Evolutionary conservation across 2,888 invertebrate genomes (phyloP), one percentile per base, ranked within the genome.

Genomic region (Lordiphosa andalusiaca): DNA sequence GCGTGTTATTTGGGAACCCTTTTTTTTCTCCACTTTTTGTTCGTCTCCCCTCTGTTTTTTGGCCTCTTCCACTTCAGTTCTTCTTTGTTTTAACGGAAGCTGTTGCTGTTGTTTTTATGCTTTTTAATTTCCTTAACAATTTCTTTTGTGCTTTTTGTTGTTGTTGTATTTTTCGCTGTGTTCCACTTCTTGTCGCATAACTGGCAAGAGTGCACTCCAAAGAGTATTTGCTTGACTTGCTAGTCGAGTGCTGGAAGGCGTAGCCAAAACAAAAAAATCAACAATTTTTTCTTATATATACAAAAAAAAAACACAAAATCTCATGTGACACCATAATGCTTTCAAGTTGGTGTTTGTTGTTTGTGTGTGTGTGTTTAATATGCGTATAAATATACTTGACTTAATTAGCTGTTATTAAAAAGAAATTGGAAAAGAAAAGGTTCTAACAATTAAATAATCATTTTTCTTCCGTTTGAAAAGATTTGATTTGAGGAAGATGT

Each of bases 91-190:
- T 84, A 83, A 77, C 85, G 84, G 82, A 81, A 84, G 82, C 84
- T 84, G 82, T 66, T 70, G 73, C 68, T 76, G 74, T 84, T 78
- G 73, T 80, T 85, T 78, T 85, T 75, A 84, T 85, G 83, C 83
- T 84, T 82, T 82, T 80, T 80, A 82, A 81, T 81, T 84, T 84
- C 82, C 73, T 85, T 76, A 81, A 69, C 81, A 66, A 76, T 85
- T 80, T 82, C 77, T 72, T 64, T 74, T 83, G 77, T 84, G 83
- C 74, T 76, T 81, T 80, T 83, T n/a, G n/a, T n/a, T n/a, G n/a
- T n/a, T n/a, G n/a, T n/a, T n/a, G n/a, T n/a, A n/a, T n/a, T 69
- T 62, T 67, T 64, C 47, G 68, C 53, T 62, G 59, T 67, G 61
- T 65, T 67, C 37, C 62, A 53, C 50, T 53, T 53, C 62, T 57